Percentiles rank a stretch among this genome's conserved stretches.
phyloP scores from a whole-genome alignment of 1,140 invertebrate genomes.

The Anastatus disparis region DNA sequence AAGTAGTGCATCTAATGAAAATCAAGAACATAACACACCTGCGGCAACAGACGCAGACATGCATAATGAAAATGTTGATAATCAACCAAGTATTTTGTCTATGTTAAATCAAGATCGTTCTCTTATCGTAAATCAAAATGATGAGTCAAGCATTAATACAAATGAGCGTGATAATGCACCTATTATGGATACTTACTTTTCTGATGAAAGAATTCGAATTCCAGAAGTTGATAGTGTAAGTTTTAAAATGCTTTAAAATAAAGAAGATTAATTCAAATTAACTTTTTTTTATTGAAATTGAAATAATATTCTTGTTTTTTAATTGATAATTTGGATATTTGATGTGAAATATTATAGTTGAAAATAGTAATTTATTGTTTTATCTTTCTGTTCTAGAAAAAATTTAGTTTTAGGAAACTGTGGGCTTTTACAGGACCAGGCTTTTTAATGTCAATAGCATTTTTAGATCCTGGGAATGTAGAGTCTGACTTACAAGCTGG shows the following conservation, averaged over 20 bases:
- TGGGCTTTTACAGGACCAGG: slow-evolving; percentile 95
- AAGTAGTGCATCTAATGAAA: neutral
- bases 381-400: slow-evolving; percentile 47
- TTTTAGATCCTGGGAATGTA: slow-evolving; percentile 93
- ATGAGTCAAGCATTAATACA: neutral
- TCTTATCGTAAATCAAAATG: too few species aligned
- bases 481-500: slow-evolving; percentile 92
- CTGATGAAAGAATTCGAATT: slow-evolving; percentile 4
- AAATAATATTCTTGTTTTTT: neutral
- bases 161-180: neutral
- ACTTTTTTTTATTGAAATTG: too few species aligned
- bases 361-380: neutral
- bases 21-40: neutral
- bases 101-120: too few species aligned
- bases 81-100: too few species aligned
- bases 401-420: slow-evolving; percentile 87
- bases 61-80: too few species aligned
- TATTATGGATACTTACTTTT: slow-evolving; percentile 7
- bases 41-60: too few species aligned
- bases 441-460: slow-evolving; percentile 93
- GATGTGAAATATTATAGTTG: neutral
- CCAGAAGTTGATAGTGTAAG: slow-evolving; percentile 2
- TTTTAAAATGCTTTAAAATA: neutral
- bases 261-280: too few species aligned
- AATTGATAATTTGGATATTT: neutral